Conservation (phyloP, 2,797 vertebrate species). For the Sebastes elongatus region DNA sequence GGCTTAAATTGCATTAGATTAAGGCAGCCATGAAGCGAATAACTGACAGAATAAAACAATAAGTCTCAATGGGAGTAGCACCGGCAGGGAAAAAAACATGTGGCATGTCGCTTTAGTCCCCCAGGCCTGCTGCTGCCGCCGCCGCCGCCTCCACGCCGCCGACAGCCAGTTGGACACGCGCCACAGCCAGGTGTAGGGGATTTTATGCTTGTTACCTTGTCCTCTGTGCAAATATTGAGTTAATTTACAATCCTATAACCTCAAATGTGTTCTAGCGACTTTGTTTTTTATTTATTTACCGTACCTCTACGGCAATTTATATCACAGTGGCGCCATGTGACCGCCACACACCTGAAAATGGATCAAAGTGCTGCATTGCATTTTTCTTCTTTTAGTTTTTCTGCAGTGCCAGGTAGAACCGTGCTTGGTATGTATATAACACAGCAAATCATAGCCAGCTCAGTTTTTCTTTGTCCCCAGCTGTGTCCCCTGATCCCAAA, state of each 20-base stretch:
- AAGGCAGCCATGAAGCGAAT: constrained; percentile 74
- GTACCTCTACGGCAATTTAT: constrained; percentile 57
- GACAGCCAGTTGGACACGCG: constrained; percentile 53
- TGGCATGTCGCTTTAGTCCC: constrained; percentile 52
- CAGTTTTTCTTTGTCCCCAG: constrained; percentile 52
- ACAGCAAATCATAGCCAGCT: constrained; percentile 56
- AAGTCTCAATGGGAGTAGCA: constrained; percentile 62
- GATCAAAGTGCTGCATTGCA: constrained; percentile 70
- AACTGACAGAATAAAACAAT: constrained; percentile 83
- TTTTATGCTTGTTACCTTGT: constrained; percentile 73
- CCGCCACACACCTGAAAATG: constrained; percentile 53
- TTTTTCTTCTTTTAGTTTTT: constrained; percentile 60
- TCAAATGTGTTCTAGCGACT: constrained; percentile 55
- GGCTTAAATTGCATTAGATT: constrained; percentile 81
- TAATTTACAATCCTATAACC: constrained; percentile 63
- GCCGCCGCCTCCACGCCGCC: constrained; percentile 22
- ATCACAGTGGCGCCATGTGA: constrained; percentile 37
- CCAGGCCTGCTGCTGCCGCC: constrained; percentile 19
- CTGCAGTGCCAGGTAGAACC: constrained; percentile 56
- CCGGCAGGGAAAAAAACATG: constrained; percentile 28
- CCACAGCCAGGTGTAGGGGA: constrained; percentile 69
- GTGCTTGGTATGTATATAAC: constrained; percentile 49
- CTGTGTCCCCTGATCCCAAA: constrained; percentile 65
- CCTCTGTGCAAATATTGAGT: constrained; percentile 68
- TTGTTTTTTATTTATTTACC: constrained; percentile 55